Evolutionary conservation across 2,888 invertebrate species (phyloP).

Genomic region (Ditula angustiorana): DNA sequence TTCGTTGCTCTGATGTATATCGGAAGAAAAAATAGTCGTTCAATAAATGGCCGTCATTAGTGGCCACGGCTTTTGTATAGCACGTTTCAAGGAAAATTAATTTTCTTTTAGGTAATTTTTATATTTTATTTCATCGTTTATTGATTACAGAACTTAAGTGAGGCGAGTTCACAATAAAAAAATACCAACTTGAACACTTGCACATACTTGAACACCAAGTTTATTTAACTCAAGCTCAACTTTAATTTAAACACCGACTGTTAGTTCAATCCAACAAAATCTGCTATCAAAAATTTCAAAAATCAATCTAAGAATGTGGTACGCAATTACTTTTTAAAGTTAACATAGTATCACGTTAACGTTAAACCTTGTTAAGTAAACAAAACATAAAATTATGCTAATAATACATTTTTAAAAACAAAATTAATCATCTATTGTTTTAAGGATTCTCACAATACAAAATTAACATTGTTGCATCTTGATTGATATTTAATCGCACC

Average conservation of each 20-base stretch:
- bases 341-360: slow-evolving; percentile 7
- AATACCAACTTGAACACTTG: too few species aligned
- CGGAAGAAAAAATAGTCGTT: slow-evolving; percentile 45
- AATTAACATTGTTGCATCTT: slow-evolving; percentile 46
- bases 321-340: not conserved
- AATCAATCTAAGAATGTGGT: not conserved
- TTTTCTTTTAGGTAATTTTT: slow-evolving; percentile 18
- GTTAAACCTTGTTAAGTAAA: slow-evolving; percentile 29
- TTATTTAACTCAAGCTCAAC: too few species aligned
- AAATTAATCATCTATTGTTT: slow-evolving; percentile 31
- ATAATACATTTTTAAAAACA: slow-evolving; percentile 30
- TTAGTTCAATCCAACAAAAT: not conserved
- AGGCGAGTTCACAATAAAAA: too few species aligned
- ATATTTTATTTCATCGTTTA: not conserved
- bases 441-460: slow-evolving; percentile 24
- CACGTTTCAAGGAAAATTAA: slow-evolving; percentile 21
- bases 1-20: slow-evolving; percentile 47
- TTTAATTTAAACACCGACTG: not conserved
- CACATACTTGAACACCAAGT: too few species aligned
- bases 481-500: slow-evolving; percentile 82
- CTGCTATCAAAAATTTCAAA: not conserved
- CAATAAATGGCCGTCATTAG: slow-evolving; percentile 44
- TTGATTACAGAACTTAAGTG: too few species aligned
- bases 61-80: slow-evolving; percentile 37
- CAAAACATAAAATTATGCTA: slow-evolving; percentile 33